A percentile compares a stretch with the other conserved stretches of the same genome.
These are phyloP conservation scores for Cynopterus sphinx DNA, from an alignment of 2,797 vertebrate species.

Conservation along the genomic window DNA sequence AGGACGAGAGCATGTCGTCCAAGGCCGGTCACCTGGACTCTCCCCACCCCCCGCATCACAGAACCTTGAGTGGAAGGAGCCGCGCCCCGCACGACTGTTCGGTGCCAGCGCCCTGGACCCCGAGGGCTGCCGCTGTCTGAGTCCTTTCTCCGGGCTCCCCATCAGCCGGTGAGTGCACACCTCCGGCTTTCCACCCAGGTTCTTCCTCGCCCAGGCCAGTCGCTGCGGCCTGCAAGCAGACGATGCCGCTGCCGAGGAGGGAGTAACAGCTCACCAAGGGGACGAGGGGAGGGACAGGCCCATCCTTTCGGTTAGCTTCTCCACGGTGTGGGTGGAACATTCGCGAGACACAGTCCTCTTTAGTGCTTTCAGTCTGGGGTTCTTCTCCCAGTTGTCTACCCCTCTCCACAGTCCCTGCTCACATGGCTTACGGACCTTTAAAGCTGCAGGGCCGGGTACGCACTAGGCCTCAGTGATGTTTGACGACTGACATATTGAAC, in stretches of 20 bases:
- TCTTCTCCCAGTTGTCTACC: not conserved
- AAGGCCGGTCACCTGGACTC: not conserved
- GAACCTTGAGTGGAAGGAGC: not conserved
- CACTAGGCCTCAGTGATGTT: too few species aligned
- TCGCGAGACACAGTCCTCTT: not conserved
- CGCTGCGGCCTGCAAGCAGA: not conserved
- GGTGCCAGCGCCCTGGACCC: not conserved
- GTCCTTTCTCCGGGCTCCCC: not conserved
- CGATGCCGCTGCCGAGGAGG: fast-evolving
- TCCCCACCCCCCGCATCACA: not conserved
- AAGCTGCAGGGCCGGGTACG: not conserved
- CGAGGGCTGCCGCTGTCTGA: not conserved
- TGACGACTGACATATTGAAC: not conserved
- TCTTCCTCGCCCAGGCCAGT: not conserved
- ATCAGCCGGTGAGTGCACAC: not conserved
- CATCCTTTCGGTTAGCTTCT: not conserved
- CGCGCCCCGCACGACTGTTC: too few species aligned
- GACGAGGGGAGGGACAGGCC: not conserved
- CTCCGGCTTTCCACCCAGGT: not conserved
- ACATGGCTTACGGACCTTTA: not conserved
- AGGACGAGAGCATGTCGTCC: not conserved
- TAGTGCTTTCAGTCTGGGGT: not conserved
- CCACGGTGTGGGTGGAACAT: not conserved
- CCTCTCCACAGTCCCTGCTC: not conserved
- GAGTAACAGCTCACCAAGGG: too few species aligned